Evolutionary conservation across 2,113 vertebrate genomes (phyloP).

Genomic region (Oreochromis niloticus): DNA sequence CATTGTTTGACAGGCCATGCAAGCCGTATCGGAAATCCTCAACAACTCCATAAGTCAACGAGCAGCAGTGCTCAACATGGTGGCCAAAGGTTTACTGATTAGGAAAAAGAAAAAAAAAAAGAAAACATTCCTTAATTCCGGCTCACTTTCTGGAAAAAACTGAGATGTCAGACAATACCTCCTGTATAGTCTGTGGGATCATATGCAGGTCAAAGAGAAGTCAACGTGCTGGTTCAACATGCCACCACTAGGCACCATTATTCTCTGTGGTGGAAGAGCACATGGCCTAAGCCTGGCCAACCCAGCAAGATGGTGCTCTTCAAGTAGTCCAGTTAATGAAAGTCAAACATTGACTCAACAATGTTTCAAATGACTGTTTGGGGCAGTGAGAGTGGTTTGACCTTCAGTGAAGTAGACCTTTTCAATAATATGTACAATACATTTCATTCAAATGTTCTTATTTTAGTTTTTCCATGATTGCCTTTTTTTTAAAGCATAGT

Average conservation of each 20-base stretch:
- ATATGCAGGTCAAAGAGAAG: constrained; percentile 41
- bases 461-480: constrained; percentile 6
- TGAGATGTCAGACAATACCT: constrained; percentile 51
- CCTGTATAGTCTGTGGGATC: constrained; percentile 39
- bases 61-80: neutral
- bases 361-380: constrained; percentile 29
- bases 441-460: constrained; percentile 33
- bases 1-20: constrained; percentile 28
- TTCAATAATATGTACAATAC: constrained; percentile 59
- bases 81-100: constrained; percentile 33
- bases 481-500: constrained; percentile 40
- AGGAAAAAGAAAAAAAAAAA: neutral
- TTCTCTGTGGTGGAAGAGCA: constrained; percentile 10
- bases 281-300: neutral
- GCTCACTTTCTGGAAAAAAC: neutral
- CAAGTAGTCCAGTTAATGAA: constrained; percentile 29
- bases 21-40: constrained; percentile 13
- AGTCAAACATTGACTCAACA: constrained; percentile 33
- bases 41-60: constrained; percentile 9
- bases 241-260: constrained; percentile 30
- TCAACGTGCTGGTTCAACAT: constrained; percentile 45
- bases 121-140: neutral
- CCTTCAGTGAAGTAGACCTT: constrained; percentile 33
- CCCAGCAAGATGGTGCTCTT: constrained; percentile 16
- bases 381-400: constrained; percentile 62